Conservation (phyloP, 2,888 invertebrate genomes). For the Lottia gigantea region DNA sequence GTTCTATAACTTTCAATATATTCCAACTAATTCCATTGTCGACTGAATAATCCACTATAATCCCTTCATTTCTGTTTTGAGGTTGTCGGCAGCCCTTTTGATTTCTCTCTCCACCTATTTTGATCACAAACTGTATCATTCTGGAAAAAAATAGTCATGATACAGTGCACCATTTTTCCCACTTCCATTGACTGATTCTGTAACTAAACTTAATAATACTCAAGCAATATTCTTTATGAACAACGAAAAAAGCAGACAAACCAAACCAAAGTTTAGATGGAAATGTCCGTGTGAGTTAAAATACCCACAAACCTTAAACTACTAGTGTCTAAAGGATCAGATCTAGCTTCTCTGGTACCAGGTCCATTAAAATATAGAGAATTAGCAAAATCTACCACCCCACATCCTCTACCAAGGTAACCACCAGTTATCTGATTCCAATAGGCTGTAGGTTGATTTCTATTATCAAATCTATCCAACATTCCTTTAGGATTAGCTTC, state of each 20-base stretch:
- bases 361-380: conserved; percentile 64
- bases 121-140: conserved; percentile 63
- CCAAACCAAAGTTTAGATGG: too few species aligned
- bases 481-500: conserved; percentile 53
- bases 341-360: conserved; percentile 65
- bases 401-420: conserved; percentile 62
- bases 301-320: conserved; percentile 47
- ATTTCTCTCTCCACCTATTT: conserved; percentile 59
- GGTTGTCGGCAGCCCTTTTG: conserved; percentile 54
- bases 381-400: conserved; percentile 61
- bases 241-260: too few species aligned
- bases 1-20: conserved; percentile 57
- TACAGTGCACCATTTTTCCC: not conserved
- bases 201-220: too few species aligned
- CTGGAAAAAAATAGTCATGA: conserved; percentile 38
- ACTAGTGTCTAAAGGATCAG: conserved; percentile 63
- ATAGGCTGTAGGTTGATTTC: conserved; percentile 53
- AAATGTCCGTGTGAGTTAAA: too few species aligned
- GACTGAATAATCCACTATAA: conserved; percentile 65
- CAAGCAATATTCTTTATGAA: too few species aligned
- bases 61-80: conserved; percentile 56
- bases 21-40: conserved; percentile 66
- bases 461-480: conserved; percentile 66
- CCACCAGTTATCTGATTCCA: conserved; percentile 65
- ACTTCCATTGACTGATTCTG: too few species aligned